These are phyloP conservation scores for Dendroctonus valens DNA, from an alignment of 1,140 invertebrate species.

Conservation along the genomic window DNA sequence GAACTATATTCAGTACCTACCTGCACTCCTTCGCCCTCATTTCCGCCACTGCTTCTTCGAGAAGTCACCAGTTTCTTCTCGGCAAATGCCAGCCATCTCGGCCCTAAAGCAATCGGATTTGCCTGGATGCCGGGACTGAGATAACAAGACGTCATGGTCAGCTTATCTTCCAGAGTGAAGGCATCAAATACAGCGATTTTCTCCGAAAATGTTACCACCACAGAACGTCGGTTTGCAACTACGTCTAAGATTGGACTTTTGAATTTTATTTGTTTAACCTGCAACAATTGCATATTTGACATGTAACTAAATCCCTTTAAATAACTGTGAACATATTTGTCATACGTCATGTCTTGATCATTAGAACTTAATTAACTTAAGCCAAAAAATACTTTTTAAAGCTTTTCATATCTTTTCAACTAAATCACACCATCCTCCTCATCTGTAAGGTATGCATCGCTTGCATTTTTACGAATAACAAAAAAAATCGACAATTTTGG, in stretches of 20 bases:
- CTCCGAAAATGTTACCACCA: slow-evolving; percentile 86
- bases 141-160: slow-evolving; percentile 87
- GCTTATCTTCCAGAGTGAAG: slow-evolving; percentile 78
- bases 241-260: slow-evolving; percentile 88
- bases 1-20: slow-evolving; percentile 34
- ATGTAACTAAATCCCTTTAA: not conserved
- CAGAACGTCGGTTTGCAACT: slow-evolving; percentile 74
- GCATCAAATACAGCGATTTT: slow-evolving; percentile 90
- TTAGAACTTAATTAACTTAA: not conserved
- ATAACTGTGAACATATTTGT: not conserved
- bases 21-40: slow-evolving; percentile 60
- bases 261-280: slow-evolving; percentile 87
- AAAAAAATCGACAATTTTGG: too few relatives aligned
- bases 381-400: slow-evolving; percentile 4
- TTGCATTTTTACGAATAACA: too few relatives aligned
- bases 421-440: too few relatives aligned
- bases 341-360: not conserved
- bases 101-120: slow-evolving; percentile 89
- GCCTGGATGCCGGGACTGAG: slow-evolving; percentile 78
- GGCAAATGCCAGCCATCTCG: slow-evolving; percentile 77
- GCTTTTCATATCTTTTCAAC: not conserved
- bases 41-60: slow-evolving; percentile 84
- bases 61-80: slow-evolving; percentile 80
- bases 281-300: slow-evolving; percentile 12
- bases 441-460: too few relatives aligned